Base-by-base conservation (phyloP, 1,140 invertebrate genomes). In the Drosophila dunni region DNA sequence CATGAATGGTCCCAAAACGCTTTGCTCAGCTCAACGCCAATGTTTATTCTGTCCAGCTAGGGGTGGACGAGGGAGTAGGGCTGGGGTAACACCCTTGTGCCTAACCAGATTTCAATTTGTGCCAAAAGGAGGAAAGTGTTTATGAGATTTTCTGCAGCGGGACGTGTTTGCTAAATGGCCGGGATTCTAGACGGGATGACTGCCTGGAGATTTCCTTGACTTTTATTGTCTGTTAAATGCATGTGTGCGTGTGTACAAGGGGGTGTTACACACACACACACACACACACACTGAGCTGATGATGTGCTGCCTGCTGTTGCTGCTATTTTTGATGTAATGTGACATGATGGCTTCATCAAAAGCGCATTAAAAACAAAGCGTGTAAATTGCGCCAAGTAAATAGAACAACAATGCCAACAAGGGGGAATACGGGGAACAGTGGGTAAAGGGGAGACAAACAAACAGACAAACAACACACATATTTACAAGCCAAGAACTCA, bases 271-370 rank as follows among this genome's bases (percentile, higher is more conserved):
- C 40, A 24, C 20, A 56, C 83, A 67, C 77, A 79, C 83, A 71
- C 83, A 17, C 77, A 46, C 24, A 29, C 24, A 29, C 24, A 29
- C 24, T 54, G 44, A 29, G 24, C 24, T 29, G n/a, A 57, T 56
- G 46, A 46, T 66, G 62, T 9, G 61, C 40, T 46, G 57, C 36
- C 38, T 40, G 51, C n/a, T 66, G 62, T 56, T 61, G 63, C 33
- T 81, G 78, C 64, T 63, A 70, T 66, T 74, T 83, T 89, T 88
- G 80, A 84, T 90, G 86, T 90, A 90, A 90, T 90, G 81, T 90
- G 86, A 90, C 85, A 90, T 90, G 86, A 90, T 90, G 86, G 79
- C 81, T 90, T 82, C 81, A 90, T 90, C 86, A 90, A 90, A 90
- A 90, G 86, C 76, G 81, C 85, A 90, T 90, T 89, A 89, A 89